Conservation (phyloP, 2,113 vertebrate species). For the Xenus cinereus region DNA sequence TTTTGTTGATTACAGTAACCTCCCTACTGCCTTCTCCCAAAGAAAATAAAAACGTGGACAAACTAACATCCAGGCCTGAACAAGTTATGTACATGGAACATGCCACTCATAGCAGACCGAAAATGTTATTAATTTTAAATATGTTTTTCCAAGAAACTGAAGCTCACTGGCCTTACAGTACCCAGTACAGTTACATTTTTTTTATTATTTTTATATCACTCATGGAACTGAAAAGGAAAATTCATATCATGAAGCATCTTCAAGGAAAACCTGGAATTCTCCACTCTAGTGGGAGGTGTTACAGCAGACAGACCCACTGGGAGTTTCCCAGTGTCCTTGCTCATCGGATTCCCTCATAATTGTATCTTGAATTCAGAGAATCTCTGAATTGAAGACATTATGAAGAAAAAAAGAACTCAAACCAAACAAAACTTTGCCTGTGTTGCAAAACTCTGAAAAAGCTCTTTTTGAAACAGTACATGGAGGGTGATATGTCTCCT, state of each 20-base stretch:
- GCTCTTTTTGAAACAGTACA: background rate
- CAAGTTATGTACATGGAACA: background rate
- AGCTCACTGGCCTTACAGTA: background rate
- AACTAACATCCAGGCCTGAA: background rate
- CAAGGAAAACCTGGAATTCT: background rate
- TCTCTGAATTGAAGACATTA: background rate
- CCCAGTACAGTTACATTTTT: background rate
- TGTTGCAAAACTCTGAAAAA: background rate
- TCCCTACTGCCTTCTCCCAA: background rate
- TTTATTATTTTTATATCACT: background rate
- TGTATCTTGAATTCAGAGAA: background rate
- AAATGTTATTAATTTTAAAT: background rate
- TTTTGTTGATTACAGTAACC: background rate
- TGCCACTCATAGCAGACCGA: rapidly evolving
- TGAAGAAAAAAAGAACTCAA: background rate
- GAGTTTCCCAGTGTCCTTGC: background rate
- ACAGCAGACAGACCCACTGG: background rate
- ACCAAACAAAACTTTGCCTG: background rate
- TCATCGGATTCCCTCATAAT: background rate
- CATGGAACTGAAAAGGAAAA: background rate
- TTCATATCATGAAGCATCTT: background rate
- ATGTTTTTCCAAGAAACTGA: background rate
- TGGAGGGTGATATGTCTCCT: background rate
- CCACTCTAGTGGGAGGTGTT: background rate
- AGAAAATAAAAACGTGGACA: background rate